Evolutionary conservation across 2,797 vertebrate genomes (phyloP).

Genomic region (Lemur catta): DNA sequence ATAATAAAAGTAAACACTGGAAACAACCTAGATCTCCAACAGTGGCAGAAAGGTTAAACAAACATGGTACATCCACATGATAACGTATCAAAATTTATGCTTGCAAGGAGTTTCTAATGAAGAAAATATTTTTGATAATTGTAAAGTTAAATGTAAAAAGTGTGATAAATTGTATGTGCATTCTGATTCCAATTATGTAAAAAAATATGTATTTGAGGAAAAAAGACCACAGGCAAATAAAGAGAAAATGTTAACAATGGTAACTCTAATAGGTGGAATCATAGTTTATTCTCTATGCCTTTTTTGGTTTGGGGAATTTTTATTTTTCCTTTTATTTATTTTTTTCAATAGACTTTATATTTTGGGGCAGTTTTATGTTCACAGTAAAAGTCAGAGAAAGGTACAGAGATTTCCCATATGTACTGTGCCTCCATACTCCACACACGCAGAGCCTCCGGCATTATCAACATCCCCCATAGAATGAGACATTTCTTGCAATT

Average conservation of each 20-base stretch:
- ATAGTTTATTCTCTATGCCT: background rate
- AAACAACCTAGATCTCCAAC: background rate
- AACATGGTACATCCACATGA: background rate
- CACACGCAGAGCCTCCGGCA: background rate
- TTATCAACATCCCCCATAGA: background rate
- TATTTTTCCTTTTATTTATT: background rate
- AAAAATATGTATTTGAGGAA: background rate
- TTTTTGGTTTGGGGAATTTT: background rate
- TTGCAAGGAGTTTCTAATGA: slow-evolving; percentile 30
- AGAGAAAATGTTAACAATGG: background rate
- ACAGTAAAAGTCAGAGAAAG: background rate
- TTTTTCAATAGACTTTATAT: background rate
- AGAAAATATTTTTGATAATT: slow-evolving; percentile 13
- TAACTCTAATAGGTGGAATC: background rate
- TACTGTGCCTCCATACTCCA: fast-evolving
- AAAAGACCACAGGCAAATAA: slow-evolving; percentile 24
- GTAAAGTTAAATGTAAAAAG: background rate
- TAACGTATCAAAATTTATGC: background rate
- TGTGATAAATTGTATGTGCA: background rate
- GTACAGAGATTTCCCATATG: background rate
- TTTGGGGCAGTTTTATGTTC: background rate
- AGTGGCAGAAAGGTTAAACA: background rate
- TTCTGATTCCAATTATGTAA: background rate
- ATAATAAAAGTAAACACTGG: background rate
- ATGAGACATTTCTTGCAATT: background rate